These are phyloP conservation scores for Meloe dianella DNA, from an alignment of 2,888 invertebrate species.

Conservation along the genomic window DNA sequence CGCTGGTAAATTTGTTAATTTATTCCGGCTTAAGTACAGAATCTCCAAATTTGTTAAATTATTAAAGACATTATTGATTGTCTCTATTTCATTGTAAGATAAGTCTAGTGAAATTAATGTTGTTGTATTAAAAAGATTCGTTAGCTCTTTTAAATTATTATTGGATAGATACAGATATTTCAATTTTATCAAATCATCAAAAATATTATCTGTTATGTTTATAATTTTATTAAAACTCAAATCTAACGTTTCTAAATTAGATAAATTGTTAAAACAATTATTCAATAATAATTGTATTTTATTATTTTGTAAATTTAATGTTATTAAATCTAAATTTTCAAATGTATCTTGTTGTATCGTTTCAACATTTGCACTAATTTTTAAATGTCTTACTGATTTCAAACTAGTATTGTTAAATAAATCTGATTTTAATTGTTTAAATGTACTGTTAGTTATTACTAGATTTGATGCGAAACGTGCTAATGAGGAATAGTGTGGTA, in stretches of 20 bases:
- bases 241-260: constrained; percentile 12
- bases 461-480: neutral
- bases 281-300: neutral
- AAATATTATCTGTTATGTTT: neutral
- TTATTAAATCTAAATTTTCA: neutral
- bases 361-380: neutral
- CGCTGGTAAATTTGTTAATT: constrained; percentile 5
- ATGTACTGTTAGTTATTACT: neutral
- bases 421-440: neutral
- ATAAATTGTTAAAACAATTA: constrained; percentile 8
- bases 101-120: constrained; percentile 12
- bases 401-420: neutral
- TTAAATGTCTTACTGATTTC: neutral
- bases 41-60: constrained; percentile 14
- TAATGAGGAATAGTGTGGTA: neutral
- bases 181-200: constrained; percentile 11
- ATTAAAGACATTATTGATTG: constrained; percentile 3
- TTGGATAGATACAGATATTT: neutral
- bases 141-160: constrained; percentile 8
- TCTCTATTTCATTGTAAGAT: constrained; percentile 4
- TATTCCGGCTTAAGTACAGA: constrained; percentile 14
- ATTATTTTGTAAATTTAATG: neutral
- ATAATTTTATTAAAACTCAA: constrained; percentile 19
- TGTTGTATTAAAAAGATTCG: neutral
- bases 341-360: neutral